Percentiles rank a stretch among this genome's conserved stretches.
Conservation (phyloP, 2,888 invertebrate genomes). For the Bombylius major region DNA sequence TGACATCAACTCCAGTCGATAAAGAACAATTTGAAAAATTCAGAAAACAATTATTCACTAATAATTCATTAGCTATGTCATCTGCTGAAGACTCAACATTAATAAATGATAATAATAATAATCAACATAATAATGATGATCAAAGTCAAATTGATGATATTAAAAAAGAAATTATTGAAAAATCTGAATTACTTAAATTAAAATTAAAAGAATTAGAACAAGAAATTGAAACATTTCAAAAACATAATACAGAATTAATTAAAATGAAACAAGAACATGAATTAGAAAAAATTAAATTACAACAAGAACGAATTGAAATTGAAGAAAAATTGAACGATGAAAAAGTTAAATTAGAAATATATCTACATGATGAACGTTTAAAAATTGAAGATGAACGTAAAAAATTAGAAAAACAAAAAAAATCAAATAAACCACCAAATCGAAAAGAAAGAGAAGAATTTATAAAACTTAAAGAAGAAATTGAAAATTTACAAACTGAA, state of each 20-base stretch:
- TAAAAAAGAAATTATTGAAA: slow-evolving; percentile 12
- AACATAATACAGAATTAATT: slow-evolving; percentile 40
- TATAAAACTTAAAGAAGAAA: slow-evolving; percentile 47
- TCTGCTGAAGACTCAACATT: background rate
- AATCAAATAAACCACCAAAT: slow-evolving; percentile 52
- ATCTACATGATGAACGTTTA: slow-evolving; percentile 55
- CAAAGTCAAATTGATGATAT: slow-evolving; percentile 2
- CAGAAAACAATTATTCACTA: slow-evolving; percentile 33
- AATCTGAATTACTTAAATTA: slow-evolving; percentile 46
- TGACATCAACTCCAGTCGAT: slow-evolving; percentile 16
- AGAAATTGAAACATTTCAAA: slow-evolving; percentile 45
- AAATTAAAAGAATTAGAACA: slow-evolving; percentile 53
- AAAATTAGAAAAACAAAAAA: slow-evolving; percentile 52
- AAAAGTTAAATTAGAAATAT: slow-evolving; percentile 49
- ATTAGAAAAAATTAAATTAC: slow-evolving; percentile 46
- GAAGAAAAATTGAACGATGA: slow-evolving; percentile 52
- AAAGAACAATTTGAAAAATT: slow-evolving; percentile 19
- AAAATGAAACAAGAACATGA: slow-evolving; percentile 49
- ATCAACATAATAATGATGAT: background rate
- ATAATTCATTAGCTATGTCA: slow-evolving; percentile 24
- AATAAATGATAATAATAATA: background rate
- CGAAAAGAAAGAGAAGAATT: slow-evolving; percentile 61
- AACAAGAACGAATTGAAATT: slow-evolving; percentile 46
- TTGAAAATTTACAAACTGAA: slow-evolving; percentile 52
- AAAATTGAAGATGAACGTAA: slow-evolving; percentile 52